These are phyloP conservation scores for Colletes latitarsis DNA, from an alignment of 1,140 invertebrate species.

Conservation along the genomic window DNA sequence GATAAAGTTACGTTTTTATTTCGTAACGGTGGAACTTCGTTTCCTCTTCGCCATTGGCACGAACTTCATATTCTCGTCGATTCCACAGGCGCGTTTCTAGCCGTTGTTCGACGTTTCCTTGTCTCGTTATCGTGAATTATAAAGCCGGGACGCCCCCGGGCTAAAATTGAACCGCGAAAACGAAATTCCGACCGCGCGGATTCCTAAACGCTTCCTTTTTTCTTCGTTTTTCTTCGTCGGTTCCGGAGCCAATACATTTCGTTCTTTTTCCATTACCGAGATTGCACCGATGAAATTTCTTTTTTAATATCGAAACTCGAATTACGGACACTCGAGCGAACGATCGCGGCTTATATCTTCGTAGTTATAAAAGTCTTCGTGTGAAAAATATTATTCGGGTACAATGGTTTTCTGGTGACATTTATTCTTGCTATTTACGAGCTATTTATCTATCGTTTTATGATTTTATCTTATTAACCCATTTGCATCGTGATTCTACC, in stretches of 20 bases:
- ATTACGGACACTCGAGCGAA: too few relatives aligned
- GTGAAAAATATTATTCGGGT: too few relatives aligned
- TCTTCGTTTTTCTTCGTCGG: not conserved
- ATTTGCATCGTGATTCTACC: too few relatives aligned
- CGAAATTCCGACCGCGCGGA: not conserved
- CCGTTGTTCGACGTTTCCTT: not conserved
- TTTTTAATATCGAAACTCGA: too few relatives aligned
- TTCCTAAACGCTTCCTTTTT: not conserved
- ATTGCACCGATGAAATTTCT: not conserved
- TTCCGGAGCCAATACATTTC: not conserved
- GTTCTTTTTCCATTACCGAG: not conserved
- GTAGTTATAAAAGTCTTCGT: too few relatives aligned
- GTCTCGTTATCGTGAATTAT: constrained; percentile 15
- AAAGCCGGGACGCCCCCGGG: not conserved
- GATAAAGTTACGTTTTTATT: constrained; percentile 29
- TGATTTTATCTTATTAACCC: too few relatives aligned
- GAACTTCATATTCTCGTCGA: not conserved
- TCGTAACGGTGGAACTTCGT: not conserved
- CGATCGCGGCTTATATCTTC: too few relatives aligned
- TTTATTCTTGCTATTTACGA: too few relatives aligned
- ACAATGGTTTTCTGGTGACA: too few relatives aligned
- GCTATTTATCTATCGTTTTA: too few relatives aligned
- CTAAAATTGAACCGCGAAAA: not conserved
- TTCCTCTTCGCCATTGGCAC: not conserved
- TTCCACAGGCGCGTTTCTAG: not conserved